Base-by-base conservation (phyloP, 2,797 vertebrate genomes). In the Rhincodon typus region DNA sequence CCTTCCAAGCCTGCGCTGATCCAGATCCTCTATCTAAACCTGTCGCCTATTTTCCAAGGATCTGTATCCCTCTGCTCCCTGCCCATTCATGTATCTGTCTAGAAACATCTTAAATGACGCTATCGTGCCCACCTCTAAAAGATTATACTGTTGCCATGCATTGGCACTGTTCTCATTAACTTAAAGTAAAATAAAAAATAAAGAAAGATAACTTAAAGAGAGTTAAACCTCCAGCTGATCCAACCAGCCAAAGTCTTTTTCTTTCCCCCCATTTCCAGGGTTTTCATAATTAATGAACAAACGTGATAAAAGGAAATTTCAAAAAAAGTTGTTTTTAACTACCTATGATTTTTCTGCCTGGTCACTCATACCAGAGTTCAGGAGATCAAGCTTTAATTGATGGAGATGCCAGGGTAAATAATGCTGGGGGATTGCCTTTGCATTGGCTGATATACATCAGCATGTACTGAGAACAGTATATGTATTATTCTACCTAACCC, bases 401-500 rank as follows among this genome's bases (percentile, higher is more conserved):
- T 96, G 21, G 46, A 95, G 94, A 96, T 96, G 95, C 95, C 95
- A 79, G 30, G 46, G 57, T 62, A 62, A 62, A 88, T 72, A 94
- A 96, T 79, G 94, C 1, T 67, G 96, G 42, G 82, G 95, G 96
- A 95, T 93, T 25, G 38, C 12, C 88, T 74, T 8, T 19, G 30
- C 0, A 3, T 46, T 82, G 15, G 15, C 77, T 38, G 77, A 38
- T 82, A 38, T 42, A 42, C 5, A 53, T 53, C 46, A 87, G 84
- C 25, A 50, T 87, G 25, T 23, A 46, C 84, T 53, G 84, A 86
- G 42, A 86, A 46, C 84, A 96, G 93, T 5, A 87, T 13, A 82
- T 87, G 7, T 95, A 38, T 86, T 96, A 74, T 95, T 96, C 95
- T 19, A 10, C 91, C 69, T 67, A 84, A 84, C 96, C 72, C 96